Evolutionary conservation across 2,797 vertebrate genomes (phyloP).

Genomic region (Danio tinwini): DNA sequence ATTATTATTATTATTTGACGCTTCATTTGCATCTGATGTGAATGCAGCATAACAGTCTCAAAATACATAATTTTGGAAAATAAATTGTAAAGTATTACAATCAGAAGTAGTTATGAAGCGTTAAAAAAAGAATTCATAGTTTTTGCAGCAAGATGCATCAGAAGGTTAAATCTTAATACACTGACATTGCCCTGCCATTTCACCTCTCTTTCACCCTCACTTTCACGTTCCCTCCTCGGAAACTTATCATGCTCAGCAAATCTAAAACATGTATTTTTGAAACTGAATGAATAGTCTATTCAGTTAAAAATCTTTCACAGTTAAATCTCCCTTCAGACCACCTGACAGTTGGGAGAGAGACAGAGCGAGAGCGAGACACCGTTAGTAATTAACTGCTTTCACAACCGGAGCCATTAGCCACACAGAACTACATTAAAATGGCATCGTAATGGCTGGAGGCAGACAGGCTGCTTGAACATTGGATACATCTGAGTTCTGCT

Average conservation of each 20-base stretch:
- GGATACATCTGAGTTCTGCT: slow-evolving; percentile 17
- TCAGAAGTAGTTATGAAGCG: too few relatives aligned
- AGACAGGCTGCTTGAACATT: slow-evolving; percentile 47
- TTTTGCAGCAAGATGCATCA: too few relatives aligned
- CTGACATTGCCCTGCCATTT: not conserved
- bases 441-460: slow-evolving; percentile 65
- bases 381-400: slow-evolving; percentile 32
- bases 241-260: not conserved
- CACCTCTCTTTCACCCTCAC: not conserved
- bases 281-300: not conserved
- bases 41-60: too few relatives aligned
- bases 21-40: too few relatives aligned
- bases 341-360: not conserved
- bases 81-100: too few relatives aligned
- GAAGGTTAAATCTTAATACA: not conserved
- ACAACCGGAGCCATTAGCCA: slow-evolving; percentile 36
- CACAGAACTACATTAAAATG: slow-evolving; percentile 47
- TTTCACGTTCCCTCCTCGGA: not conserved
- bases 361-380: not conserved
- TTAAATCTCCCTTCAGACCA: slow-evolving; percentile 11
- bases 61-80: too few relatives aligned
- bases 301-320: not conserved
- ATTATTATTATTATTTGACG: too few relatives aligned
- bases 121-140: too few relatives aligned
- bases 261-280: not conserved